Evolutionary conservation across 2,888 invertebrate species (phyloP).

Genomic region (Spodoptera picta): DNA sequence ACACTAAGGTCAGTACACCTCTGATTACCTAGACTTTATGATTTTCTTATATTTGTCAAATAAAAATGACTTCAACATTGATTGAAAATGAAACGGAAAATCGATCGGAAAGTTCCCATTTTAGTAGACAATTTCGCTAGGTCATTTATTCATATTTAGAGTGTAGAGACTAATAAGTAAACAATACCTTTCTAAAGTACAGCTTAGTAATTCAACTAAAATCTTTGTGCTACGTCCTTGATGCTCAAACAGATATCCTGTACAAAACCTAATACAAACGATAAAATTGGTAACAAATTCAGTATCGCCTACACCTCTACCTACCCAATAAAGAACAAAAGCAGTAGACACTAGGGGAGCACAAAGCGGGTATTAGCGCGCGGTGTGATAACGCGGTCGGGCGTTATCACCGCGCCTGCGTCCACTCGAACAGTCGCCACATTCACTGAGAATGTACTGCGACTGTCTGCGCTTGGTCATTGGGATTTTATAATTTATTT

Average conservation of each 20-base stretch:
- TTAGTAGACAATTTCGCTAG: too few species aligned
- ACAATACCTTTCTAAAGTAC: neutral
- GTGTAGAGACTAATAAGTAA: too few species aligned
- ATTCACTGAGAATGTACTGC: conserved; percentile 75
- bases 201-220: neutral
- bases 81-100: too few species aligned
- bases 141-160: too few species aligned
- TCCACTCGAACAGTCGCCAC: conserved; percentile 81
- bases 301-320: conserved; percentile 28
- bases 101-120: too few species aligned
- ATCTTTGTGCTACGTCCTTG: conserved; percentile 14
- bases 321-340: conserved; percentile 50
- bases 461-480: conserved; percentile 59
- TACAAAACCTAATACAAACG: neutral
- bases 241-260: neutral
- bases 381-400: conserved; percentile 76
- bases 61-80: too few species aligned
- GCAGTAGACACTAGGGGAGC: conserved; percentile 57
- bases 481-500: conserved; percentile 45
- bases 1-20: too few species aligned
- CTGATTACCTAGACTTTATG: too few species aligned
- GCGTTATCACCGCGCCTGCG: conserved; percentile 82
- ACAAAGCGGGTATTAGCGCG: conserved; percentile 66
- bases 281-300: conserved; percentile 18
- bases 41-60: too few species aligned